phyloP scores from a whole-genome alignment of 2,113 vertebrate species.

The Campylorhamphus procurvoides region DNA sequence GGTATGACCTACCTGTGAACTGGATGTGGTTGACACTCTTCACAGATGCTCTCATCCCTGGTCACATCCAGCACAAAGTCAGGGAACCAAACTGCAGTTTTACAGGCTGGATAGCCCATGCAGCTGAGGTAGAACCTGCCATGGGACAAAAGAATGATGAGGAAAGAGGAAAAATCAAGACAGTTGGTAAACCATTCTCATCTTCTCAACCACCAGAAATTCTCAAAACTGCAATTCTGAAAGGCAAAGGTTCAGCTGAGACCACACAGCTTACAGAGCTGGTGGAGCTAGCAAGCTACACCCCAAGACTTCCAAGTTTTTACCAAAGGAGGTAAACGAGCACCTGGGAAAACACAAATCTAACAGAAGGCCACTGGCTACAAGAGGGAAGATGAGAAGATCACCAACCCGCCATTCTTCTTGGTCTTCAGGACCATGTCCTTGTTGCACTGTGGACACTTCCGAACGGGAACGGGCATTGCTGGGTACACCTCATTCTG shows the following conservation, averaged over 20 bases:
- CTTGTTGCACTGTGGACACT: slow-evolving; percentile 88
- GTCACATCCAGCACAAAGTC: slow-evolving; percentile 89
- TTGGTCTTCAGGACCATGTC: slow-evolving; percentile 94
- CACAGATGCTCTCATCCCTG: slow-evolving; percentile 84
- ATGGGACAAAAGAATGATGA: not conserved
- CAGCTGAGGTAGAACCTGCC: slow-evolving; percentile 91
- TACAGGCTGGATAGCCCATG: slow-evolving; percentile 86
- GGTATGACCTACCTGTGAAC: slow-evolving; percentile 85
- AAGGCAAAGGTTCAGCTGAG: not conserved
- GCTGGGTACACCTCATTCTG: slow-evolving; percentile 81
- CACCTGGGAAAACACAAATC: not conserved
- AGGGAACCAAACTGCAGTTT: slow-evolving; percentile 89
- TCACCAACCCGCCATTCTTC: slow-evolving; percentile 85
- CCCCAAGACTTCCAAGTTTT: not conserved
- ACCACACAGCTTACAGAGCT: not conserved
- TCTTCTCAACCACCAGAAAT: not conserved
- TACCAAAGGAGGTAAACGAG: not conserved
- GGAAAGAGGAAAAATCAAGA: not conserved
- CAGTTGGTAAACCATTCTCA: fast-evolving
- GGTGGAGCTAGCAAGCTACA: not conserved
- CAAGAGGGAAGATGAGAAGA: not conserved
- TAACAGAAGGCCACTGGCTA: not conserved
- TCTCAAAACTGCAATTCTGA: not conserved
- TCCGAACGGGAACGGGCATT: slow-evolving; percentile 79
- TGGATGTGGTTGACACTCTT: slow-evolving; percentile 82